A percentile compares a stretch with the other conserved stretches of the same genome.
Evolutionary conservation across 2,113 vertebrate genomes (phyloP).

Genomic region (Gambusia affinis): DNA sequence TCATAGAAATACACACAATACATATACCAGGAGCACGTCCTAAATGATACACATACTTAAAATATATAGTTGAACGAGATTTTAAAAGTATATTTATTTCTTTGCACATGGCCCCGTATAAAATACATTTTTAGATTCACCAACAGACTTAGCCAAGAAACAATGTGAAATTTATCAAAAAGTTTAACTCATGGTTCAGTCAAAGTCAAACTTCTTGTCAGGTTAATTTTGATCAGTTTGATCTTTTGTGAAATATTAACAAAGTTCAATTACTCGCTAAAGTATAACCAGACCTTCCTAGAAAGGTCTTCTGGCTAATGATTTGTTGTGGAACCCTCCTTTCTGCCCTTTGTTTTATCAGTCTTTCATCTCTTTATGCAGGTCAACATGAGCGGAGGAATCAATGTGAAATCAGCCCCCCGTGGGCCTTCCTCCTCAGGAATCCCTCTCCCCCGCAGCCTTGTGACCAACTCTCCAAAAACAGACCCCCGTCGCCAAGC

Average conservation of each 20-base stretch:
- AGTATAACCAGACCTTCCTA: slow-evolving; percentile 9
- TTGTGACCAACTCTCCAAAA: slow-evolving; percentile 73
- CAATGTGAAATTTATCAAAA: slow-evolving; percentile 24
- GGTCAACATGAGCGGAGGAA: slow-evolving; percentile 75
- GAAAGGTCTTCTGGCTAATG: neutral
- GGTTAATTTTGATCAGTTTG: slow-evolving; percentile 16
- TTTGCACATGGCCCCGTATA: neutral
- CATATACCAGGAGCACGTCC: neutral
- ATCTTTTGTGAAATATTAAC: slow-evolving; percentile 23
- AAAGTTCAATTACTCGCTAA: neutral
- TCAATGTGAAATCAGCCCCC: slow-evolving; percentile 72
- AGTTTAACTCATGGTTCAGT: slow-evolving; percentile 52
- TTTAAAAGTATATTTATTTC: neutral
- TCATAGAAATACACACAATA: neutral
- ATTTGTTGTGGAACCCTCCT: neutral
- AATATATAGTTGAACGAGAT: neutral
- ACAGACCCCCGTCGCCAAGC: slow-evolving; percentile 45
- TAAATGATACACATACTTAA: neutral
- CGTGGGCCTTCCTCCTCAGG: slow-evolving; percentile 65
- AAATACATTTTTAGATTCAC: neutral
- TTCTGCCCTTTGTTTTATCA: neutral
- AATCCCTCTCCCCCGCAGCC: slow-evolving; percentile 72
- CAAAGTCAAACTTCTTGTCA: slow-evolving; percentile 7
- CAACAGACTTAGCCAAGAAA: neutral
- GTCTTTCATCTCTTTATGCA: slow-evolving; percentile 34